Evolutionary conservation across 2,113 vertebrate species (phyloP), one percentile per base, ranked within the genome.

Genomic region (Amazona vittata): DNA sequence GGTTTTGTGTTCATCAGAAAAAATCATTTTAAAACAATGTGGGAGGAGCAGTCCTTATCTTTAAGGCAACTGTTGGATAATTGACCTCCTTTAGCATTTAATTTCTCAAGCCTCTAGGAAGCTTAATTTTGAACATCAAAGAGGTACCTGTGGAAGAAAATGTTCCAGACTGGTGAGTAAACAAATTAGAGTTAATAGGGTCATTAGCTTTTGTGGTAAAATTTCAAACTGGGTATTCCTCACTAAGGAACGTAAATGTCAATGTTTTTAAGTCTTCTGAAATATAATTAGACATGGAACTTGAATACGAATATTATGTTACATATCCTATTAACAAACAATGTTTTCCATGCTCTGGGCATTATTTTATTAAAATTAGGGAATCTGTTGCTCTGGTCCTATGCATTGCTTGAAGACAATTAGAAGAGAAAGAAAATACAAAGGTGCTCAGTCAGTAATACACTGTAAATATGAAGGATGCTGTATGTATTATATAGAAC

Each of bases 101-200:
- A 98, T 98, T 98, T 98, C 97, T 98, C 92, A 93, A 97, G 95
- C 96, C 97, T 98, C 97, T 98, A 97, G 97, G 97, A 98, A 98
- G 97, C 97, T 98, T 97, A 94, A 97, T 98, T 97, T 97, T 98
- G 89, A 98, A 97, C 97, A 98, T 98, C 97, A 97, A 98, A 98
- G 97, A 93, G 90, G 78, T 97, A 98, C 98, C 97, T 98, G 97
- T 97, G 95, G 97, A 98, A 98, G 96, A 96, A 95, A 94, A 79
- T 83, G 97, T 98, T 98, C 98, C 98, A 98, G 97, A 97, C 97
- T 97, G 90, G 96, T 98, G 97, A 98, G 97, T 98, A 98, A 98
- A 98, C 98, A 98, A 97, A 98, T 98, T 97, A 97, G 96, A 97
- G 97, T 97, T 98, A 98, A 98, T 95, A 96, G 97, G 97, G 97